These are phyloP conservation scores for Agriotes lineatus DNA, from an alignment of 2,888 invertebrate species.

Conservation along the genomic window DNA sequence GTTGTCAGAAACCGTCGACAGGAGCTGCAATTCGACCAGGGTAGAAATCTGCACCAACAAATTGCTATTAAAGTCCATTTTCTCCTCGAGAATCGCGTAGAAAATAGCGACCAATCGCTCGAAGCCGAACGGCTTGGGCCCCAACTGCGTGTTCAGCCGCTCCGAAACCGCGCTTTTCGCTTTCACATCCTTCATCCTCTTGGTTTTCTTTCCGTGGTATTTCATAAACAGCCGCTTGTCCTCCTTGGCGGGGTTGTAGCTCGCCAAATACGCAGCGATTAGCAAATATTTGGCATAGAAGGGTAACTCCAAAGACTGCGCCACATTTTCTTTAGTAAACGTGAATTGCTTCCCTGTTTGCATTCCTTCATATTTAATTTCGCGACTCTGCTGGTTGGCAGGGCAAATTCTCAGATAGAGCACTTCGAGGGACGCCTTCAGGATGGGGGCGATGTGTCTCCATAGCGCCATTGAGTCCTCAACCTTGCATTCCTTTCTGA, in stretches of 20 bases:
- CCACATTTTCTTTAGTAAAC: constrained; percentile 63
- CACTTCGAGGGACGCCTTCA: constrained; percentile 80
- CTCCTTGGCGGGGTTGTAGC: constrained; percentile 90
- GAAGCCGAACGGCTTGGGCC: constrained; percentile 86
- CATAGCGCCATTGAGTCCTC: constrained; percentile 80
- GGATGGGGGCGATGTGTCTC: constrained; percentile 82
- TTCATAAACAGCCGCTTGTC: constrained; percentile 91
- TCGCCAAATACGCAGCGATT: constrained; percentile 92
- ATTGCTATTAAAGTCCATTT: constrained; percentile 87
- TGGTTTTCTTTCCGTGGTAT: constrained; percentile 79
- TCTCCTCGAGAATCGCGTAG: constrained; percentile 88
- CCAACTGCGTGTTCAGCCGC: constrained; percentile 77
- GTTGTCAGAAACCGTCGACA: constrained; percentile 78
- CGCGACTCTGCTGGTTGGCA: constrained; percentile 54
- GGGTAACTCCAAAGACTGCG: constrained; percentile 82
- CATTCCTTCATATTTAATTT: constrained; percentile 34
- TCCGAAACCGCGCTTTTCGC: constrained; percentile 72
- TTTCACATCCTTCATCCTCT: constrained; percentile 72
- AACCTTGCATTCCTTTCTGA: constrained; percentile 73
- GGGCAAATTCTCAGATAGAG: constrained; percentile 77
- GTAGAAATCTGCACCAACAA: constrained; percentile 90
- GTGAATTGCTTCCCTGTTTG: constrained; percentile 41
- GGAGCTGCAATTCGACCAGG: constrained; percentile 84
- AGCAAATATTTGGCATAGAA: constrained; percentile 91
- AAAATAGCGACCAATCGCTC: constrained; percentile 90